Conservation (phyloP, 92 coral and sea anemone species). For the Diadumene lineata region DNA sequence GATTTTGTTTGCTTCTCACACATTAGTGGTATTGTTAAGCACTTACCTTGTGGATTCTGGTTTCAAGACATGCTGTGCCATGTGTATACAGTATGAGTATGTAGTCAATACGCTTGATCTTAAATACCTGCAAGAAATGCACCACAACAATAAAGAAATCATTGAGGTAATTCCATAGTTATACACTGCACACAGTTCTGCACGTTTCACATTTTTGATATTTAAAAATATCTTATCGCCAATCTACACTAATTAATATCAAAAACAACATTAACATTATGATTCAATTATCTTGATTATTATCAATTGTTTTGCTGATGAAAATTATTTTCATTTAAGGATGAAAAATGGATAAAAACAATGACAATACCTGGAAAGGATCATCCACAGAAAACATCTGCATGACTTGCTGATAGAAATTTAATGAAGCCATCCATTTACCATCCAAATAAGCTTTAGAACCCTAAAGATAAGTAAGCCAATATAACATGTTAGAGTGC, state of each 20-base stretch:
- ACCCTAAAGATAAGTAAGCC: slow-evolving; percentile 67
- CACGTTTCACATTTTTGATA: too few relatives aligned
- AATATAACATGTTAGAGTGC: too few relatives aligned
- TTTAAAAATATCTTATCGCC: too few relatives aligned
- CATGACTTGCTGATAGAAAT: slow-evolving; percentile 67
- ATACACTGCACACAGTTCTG: too few relatives aligned
- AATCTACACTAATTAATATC: too few relatives aligned
- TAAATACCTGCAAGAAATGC: slow-evolving; percentile 68
- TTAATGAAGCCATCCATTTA: slow-evolving; percentile 53
- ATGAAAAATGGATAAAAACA: background rate
- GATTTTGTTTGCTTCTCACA: background rate
- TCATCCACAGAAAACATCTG: slow-evolving; percentile 44
- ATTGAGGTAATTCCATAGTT: too few relatives aligned
- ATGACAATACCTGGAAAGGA: slow-evolving; percentile 22
- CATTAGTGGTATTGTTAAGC: background rate
- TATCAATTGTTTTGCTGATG: too few relatives aligned
- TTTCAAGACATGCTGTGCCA: slow-evolving; percentile 86
- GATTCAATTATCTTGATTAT: too few relatives aligned
- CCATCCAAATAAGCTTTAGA: slow-evolving; percentile 67
- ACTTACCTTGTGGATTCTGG: slow-evolving; percentile 77
- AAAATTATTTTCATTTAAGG: too few relatives aligned
- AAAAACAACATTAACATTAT: too few relatives aligned
- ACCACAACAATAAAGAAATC: too few relatives aligned
- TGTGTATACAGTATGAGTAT: slow-evolving; percentile 81
- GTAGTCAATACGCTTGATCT: slow-evolving; percentile 69